A percentile compares a stretch with the other conserved stretches of the same genome.
These are phyloP conservation scores for Potamilus streckersoni DNA, from an alignment of 1,140 invertebrate genomes.

Conservation along the genomic window DNA sequence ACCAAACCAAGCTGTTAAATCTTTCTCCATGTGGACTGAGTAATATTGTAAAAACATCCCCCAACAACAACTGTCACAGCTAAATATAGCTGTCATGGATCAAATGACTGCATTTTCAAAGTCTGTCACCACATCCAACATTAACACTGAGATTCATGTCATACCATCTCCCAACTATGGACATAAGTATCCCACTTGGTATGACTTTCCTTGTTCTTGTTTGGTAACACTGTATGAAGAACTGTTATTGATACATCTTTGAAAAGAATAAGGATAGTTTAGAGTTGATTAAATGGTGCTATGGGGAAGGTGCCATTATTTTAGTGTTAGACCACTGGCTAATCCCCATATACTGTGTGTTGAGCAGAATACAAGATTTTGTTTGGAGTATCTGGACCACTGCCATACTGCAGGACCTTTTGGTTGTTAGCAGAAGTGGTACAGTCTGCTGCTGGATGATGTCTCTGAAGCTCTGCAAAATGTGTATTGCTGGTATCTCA, in stretches of 20 bases:
- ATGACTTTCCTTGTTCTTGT: constrained; percentile 25
- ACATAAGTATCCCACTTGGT: constrained; percentile 19
- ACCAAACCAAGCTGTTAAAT: too few species aligned
- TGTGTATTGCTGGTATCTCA: constrained; percentile 7
- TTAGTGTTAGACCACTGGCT: constrained; percentile 23
- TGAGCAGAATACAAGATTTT: constrained; percentile 32
- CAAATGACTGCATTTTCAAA: constrained; percentile 28
- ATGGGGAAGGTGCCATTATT: constrained; percentile 35
- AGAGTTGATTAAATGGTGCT: constrained; percentile 30
- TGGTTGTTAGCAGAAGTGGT: constrained; percentile 18
- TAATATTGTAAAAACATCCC: constrained; percentile 10
- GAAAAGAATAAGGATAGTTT: constrained; percentile 30
- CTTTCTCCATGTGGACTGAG: too few species aligned
- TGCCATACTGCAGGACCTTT: constrained; percentile 29
- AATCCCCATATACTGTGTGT: constrained; percentile 15
- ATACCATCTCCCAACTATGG: constrained; percentile 18
- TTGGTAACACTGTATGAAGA: constrained; percentile 28
- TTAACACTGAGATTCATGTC: constrained; percentile 8
- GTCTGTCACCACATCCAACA: constrained; percentile 24
- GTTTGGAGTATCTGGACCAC: constrained; percentile 21
- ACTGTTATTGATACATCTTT: constrained; percentile 29
- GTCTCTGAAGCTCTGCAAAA: constrained; percentile 13
- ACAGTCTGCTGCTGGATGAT: constrained; percentile 8
- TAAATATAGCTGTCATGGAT: constrained; percentile 9
- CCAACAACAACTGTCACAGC: neutral